Conservation (phyloP, 2,113 vertebrate genomes). For the Callithrix jacchus region DNA sequence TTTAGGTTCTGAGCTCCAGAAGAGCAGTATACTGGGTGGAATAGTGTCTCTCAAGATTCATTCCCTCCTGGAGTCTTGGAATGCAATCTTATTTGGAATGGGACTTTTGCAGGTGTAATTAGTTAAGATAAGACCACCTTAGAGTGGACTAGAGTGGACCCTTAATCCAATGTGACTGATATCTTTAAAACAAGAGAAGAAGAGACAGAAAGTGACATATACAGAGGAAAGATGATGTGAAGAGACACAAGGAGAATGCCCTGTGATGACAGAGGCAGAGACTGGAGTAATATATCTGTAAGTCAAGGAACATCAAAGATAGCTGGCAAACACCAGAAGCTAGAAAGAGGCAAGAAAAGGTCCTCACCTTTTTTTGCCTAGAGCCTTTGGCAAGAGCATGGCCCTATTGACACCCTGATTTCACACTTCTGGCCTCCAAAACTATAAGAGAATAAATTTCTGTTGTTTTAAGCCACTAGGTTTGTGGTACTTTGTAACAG, state of each 20-base stretch:
- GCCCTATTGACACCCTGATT: background rate
- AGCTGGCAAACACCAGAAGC: background rate
- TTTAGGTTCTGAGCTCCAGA: background rate
- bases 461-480: background rate
- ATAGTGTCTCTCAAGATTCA: background rate
- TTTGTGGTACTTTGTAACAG: background rate
- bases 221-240: background rate
- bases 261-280: background rate
- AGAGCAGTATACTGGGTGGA: background rate
- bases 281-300: background rate
- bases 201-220: background rate
- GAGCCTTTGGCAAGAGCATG: background rate
- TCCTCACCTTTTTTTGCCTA: background rate
- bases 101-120: background rate
- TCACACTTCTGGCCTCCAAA: background rate
- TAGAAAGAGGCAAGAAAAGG: background rate
- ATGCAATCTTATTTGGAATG: background rate
- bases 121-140: background rate
- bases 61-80: background rate
- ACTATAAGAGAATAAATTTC: background rate
- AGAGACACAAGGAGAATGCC: background rate
- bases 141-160: background rate
- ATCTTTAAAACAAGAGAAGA: background rate
- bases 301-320: background rate
- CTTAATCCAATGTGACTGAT: background rate